Evolutionary conservation across 2,888 invertebrate species (phyloP).

Genomic region (Rhopalosiphum nymphaeae): DNA sequence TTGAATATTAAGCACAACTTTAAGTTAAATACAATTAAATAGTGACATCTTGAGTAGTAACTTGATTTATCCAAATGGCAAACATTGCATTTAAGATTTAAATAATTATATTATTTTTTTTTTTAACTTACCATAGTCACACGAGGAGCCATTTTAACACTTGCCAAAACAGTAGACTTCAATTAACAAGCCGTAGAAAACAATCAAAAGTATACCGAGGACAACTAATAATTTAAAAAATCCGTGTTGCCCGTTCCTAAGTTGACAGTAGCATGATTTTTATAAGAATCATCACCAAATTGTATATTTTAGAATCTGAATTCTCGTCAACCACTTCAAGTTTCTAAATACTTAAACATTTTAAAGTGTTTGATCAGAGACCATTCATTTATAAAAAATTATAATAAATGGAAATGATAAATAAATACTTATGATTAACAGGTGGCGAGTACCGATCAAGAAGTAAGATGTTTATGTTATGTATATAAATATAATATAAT

Average conservation of each 20-base stretch:
- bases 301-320: neutral
- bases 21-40: neutral
- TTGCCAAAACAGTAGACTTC: neutral
- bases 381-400: neutral
- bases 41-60: neutral
- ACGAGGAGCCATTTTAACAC: constrained; percentile 44
- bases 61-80: neutral
- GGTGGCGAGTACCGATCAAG: neutral
- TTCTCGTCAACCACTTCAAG: neutral
- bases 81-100: neutral
- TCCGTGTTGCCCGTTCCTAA: neutral
- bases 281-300: neutral
- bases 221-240: neutral
- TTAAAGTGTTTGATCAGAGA: neutral
- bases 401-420: neutral
- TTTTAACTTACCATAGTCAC: constrained; percentile 46
- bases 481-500: neutral
- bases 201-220: neutral
- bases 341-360: neutral
- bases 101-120: too few relatives aligned
- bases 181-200: neutral
- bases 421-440: neutral
- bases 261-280: neutral
- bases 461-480: neutral
- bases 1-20: neutral